Percentiles rank a stretch among this genome's conserved stretches.
Conservation (phyloP, 2,797 vertebrate species). For the Characodon lateralis region DNA sequence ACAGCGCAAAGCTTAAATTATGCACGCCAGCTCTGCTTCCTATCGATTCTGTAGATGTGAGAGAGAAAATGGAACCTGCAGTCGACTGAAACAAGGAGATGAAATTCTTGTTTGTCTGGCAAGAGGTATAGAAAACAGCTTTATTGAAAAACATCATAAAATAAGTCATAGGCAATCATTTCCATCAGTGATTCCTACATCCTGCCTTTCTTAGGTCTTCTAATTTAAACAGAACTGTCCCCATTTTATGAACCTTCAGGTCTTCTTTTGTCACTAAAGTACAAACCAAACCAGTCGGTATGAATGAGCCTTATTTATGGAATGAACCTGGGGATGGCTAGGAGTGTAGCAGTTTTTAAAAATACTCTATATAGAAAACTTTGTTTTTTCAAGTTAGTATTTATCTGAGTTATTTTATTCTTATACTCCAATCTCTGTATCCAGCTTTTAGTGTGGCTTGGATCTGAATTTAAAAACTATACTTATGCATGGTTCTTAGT, state of each 20-base stretch:
- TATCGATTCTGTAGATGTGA: constrained; percentile 22
- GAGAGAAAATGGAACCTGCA: not conserved
- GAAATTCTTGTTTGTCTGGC: not conserved
- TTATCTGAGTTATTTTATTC: too few species aligned
- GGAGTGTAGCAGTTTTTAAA: too few species aligned
- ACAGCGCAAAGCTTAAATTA: constrained; percentile 22
- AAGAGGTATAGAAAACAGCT: not conserved
- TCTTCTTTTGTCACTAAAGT: too few species aligned
- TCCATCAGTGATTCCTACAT: not conserved
- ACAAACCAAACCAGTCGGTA: too few species aligned
- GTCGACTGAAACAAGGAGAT: not conserved
- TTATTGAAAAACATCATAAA: not conserved
- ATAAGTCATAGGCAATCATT: not conserved
- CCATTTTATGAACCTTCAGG: too few species aligned
- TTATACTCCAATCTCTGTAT: not conserved
- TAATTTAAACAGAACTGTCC: too few species aligned
- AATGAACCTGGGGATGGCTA: too few species aligned
- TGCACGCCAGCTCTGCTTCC: constrained; percentile 13
- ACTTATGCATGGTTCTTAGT: too few species aligned
- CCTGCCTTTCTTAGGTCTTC: not conserved
- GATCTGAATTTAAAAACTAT: not conserved
- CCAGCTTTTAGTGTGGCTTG: not conserved
- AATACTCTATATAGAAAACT: too few species aligned
- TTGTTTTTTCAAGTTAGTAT: too few species aligned
- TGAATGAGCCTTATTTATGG: too few species aligned